Conservation (phyloP, 2,113 vertebrate species). For the Thalassoma bifasciatum region DNA sequence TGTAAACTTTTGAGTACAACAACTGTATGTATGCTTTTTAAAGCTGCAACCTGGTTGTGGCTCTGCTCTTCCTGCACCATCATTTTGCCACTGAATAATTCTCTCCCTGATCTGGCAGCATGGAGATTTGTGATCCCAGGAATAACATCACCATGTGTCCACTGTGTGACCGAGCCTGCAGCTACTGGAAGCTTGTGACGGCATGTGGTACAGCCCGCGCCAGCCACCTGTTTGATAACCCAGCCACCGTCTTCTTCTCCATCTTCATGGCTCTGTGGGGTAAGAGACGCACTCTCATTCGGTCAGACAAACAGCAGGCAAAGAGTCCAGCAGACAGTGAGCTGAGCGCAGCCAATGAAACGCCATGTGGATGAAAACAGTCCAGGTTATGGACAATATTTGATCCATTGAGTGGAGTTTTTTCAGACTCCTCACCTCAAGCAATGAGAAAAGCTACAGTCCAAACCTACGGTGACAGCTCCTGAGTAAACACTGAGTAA, state of each 20-base stretch:
- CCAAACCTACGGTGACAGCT: background rate
- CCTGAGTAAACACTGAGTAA: constrained; percentile 1
- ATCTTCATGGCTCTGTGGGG: constrained; percentile 99
- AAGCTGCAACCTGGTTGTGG: background rate
- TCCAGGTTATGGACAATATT: background rate
- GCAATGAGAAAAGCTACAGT: background rate
- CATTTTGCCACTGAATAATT: background rate
- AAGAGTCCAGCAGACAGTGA: background rate
- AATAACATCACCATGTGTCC: constrained; percentile 99
- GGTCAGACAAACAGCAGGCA: background rate
- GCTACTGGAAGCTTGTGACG: constrained; percentile 94
- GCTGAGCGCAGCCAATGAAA: background rate
- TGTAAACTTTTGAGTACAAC: too few species aligned
- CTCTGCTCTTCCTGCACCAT: background rate
- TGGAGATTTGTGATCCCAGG: constrained; percentile 95
- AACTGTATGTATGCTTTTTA: too few species aligned
- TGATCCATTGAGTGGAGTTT: background rate
- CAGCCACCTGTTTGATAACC: constrained; percentile 98
- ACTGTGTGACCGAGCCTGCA: constrained; percentile 92
- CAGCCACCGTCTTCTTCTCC: constrained; percentile 96
- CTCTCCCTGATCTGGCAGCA: constrained; percentile 78
- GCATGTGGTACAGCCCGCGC: constrained; percentile 94
- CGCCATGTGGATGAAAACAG: background rate
- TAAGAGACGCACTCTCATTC: constrained; percentile 65
- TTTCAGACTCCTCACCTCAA: background rate